Conservation (phyloP, 2,888 invertebrate genomes). For the Drosophila paucipuncta region DNA sequence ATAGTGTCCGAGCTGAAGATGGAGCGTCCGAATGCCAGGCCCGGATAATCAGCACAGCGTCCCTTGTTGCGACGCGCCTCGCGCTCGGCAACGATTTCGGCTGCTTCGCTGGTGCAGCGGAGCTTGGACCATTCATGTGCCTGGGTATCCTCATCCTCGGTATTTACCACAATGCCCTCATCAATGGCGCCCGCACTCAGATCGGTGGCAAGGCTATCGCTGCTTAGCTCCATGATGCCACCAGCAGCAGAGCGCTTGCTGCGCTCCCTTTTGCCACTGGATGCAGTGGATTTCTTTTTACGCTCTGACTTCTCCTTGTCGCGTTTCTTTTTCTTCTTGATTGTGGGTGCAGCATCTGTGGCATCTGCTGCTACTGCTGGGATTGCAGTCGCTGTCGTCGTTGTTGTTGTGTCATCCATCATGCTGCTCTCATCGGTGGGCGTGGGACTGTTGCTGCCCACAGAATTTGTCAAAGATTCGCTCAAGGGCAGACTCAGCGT, state of each 20-base stretch:
- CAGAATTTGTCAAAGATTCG: slow-evolving; percentile 79
- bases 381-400: background rate
- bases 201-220: slow-evolving; percentile 74
- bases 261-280: slow-evolving; percentile 64
- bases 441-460: slow-evolving; percentile 84
- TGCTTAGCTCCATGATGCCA: slow-evolving; percentile 64
- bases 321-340: slow-evolving; percentile 71
- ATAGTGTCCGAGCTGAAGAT: slow-evolving; percentile 98
- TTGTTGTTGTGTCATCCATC: slow-evolving; percentile 74
- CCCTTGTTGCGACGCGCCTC: slow-evolving; percentile 90
- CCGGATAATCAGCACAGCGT: slow-evolving; percentile 96
- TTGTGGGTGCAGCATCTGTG: slow-evolving; percentile 12
- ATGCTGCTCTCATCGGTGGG: slow-evolving; percentile 84
- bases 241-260: slow-evolving; percentile 58
- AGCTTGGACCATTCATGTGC: slow-evolving; percentile 93
- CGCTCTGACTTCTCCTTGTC: slow-evolving; percentile 79
- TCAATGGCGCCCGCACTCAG: slow-evolving; percentile 82
- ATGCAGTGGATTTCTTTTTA: slow-evolving; percentile 68
- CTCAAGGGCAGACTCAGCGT: slow-evolving; percentile 81
- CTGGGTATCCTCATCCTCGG: slow-evolving; percentile 90
- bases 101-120: slow-evolving; percentile 94
- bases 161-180: slow-evolving; percentile 86
- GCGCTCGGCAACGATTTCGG: slow-evolving; percentile 94
- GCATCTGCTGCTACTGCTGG: slow-evolving; percentile 8
- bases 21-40: slow-evolving; percentile 95